Conservation (phyloP, 2,888 invertebrate genomes). For the Drosophila gaucha region DNA sequence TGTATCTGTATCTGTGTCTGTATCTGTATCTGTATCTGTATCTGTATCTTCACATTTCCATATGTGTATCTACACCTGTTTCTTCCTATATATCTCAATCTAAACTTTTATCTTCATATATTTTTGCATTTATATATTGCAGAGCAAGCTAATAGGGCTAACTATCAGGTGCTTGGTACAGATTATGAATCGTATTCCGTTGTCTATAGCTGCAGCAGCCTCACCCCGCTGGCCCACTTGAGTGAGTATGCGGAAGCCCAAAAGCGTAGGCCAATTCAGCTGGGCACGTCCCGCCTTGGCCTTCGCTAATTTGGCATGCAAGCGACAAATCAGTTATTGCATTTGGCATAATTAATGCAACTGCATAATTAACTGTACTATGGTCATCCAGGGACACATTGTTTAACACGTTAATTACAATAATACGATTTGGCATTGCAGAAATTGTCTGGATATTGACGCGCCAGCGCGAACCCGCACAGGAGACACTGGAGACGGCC, state of each 20-base stretch:
- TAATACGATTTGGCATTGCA: conserved; percentile 36
- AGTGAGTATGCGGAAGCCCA: conserved; percentile 75
- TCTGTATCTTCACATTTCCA: too few species aligned
- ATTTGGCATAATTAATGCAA: conserved; percentile 61
- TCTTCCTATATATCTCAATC: too few species aligned
- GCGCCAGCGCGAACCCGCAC: conserved; percentile 73
- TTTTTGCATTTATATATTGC: not conserved
- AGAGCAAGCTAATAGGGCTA: conserved; percentile 53
- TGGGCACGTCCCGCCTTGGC: conserved; percentile 26
- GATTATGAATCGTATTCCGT: conserved; percentile 88
- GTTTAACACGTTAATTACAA: conserved; percentile 47
- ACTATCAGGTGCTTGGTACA: conserved; percentile 87
- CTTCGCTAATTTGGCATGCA: conserved; percentile 62
- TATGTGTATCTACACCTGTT: not conserved
- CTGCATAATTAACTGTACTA: conserved; percentile 52
- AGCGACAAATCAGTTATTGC: conserved; percentile 60
- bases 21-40: not conserved
- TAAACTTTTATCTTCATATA: not conserved
- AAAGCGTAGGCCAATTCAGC: not conserved
- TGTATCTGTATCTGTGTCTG: not conserved
- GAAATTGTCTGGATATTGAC: conserved; percentile 80
- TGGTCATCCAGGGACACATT: conserved; percentile 35
- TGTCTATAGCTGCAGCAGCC: conserved; percentile 87
- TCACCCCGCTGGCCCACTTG: conserved; percentile 68
- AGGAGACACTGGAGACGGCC: conserved; percentile 62